Conservation (phyloP, 1,140 invertebrate genomes). For the Dinoponera quadriceps region DNA sequence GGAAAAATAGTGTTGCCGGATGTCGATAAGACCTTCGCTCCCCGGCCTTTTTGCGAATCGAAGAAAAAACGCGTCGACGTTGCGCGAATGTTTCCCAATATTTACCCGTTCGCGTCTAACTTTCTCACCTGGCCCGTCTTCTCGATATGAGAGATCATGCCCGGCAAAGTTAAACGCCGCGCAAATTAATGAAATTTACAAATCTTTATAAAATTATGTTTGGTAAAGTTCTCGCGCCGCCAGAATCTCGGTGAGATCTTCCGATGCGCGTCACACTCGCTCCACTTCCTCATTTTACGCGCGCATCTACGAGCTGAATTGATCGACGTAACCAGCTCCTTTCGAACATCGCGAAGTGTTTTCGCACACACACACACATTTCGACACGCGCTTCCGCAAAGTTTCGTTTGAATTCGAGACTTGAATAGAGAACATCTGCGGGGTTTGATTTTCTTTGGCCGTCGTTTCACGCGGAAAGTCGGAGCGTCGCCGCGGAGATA, state of each 20-base stretch:
- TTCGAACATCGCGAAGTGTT: no score
- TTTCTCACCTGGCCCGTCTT: slow-evolving; percentile 43
- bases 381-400: no score
- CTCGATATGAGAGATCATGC: slow-evolving; percentile 18
- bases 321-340: no score
- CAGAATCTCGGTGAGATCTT: slow-evolving; percentile 15
- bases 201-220: slow-evolving; percentile 40
- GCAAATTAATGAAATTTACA: slow-evolving; percentile 56
- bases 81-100: slow-evolving; percentile 19
- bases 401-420: slow-evolving; percentile 1
- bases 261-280: not conserved
- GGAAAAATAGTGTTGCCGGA: slow-evolving; percentile 45
- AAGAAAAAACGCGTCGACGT: slow-evolving; percentile 16
- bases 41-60: not conserved
- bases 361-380: no score
- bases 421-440: not conserved
- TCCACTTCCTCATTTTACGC: no score
- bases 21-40: slow-evolving; percentile 36
- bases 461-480: slow-evolving; percentile 6
- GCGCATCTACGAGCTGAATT: no score
- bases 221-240: not conserved
- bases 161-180: slow-evolving; percentile 29
- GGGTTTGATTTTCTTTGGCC: slow-evolving; percentile 19
- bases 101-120: slow-evolving; percentile 24
- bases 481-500: not conserved